Conservation (phyloP, 2,797 vertebrate species). For the Sparidentex hasta region DNA sequence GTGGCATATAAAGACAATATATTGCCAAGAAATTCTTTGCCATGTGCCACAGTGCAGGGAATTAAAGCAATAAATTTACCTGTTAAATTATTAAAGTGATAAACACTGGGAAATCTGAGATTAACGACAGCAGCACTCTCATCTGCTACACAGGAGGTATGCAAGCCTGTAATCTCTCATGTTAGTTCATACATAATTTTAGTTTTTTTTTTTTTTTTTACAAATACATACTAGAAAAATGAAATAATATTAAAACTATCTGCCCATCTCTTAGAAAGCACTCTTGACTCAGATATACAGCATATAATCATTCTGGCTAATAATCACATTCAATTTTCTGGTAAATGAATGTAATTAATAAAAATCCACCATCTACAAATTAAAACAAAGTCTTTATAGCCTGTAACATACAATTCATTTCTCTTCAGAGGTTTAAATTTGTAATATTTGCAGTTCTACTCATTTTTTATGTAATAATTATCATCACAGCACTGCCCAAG, state of each 20-base stretch:
- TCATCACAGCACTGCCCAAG: slow-evolving; percentile 92
- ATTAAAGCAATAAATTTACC: slow-evolving; percentile 87
- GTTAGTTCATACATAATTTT: slow-evolving; percentile 32
- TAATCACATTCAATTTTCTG: slow-evolving; percentile 33
- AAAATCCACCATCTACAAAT: slow-evolving; percentile 49
- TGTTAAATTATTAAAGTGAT: slow-evolving; percentile 84
- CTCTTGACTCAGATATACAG: slow-evolving; percentile 28
- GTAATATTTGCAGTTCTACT: slow-evolving; percentile 40
- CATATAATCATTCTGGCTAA: slow-evolving; percentile 23
- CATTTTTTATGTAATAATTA: slow-evolving; percentile 56
- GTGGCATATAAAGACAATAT: slow-evolving; percentile 82
- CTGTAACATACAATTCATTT: slow-evolving; percentile 36
- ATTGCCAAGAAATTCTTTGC: slow-evolving; percentile 77
- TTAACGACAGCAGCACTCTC: slow-evolving; percentile 52
- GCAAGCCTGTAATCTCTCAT: slow-evolving; percentile 54
- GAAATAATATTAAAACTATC: slow-evolving; percentile 51
- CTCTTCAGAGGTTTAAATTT: slow-evolving; percentile 28
- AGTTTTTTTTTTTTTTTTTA: slow-evolving; percentile 9
- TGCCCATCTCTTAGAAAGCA: slow-evolving; percentile 17
- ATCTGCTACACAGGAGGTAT: slow-evolving; percentile 41
- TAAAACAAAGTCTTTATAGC: slow-evolving; percentile 37
- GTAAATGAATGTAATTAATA: slow-evolving; percentile 53
- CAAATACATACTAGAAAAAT: slow-evolving; percentile 41
- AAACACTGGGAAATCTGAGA: slow-evolving; percentile 74
- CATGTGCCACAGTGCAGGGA: slow-evolving; percentile 61